A percentile compares a stretch with the other conserved stretches of the same genome.
These are phyloP conservation scores for Leucosticte australis DNA, from an alignment of 2,113 vertebrate species.

Conservation along the genomic window DNA sequence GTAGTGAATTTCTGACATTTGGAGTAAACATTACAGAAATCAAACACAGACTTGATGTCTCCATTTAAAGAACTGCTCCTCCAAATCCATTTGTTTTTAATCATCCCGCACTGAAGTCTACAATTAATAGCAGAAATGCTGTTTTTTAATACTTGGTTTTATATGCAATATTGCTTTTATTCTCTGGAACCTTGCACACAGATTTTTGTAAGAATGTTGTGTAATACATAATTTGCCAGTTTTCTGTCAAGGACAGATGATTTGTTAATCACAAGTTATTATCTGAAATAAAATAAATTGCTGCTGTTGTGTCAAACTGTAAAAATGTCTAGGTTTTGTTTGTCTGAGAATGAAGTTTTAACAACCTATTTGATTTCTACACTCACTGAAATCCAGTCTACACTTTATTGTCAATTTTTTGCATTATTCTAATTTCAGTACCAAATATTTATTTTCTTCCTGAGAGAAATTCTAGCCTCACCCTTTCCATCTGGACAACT, in stretches of 20 bases:
- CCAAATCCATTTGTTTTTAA: slow-evolving; percentile 4
- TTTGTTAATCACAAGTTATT: not conserved
- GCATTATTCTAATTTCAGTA: not conserved
- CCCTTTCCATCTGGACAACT: not conserved
- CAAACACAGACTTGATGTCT: slow-evolving; percentile 8
- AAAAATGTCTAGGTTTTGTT: not conserved
- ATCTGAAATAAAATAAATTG: not conserved
- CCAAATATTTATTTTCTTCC: not conserved
- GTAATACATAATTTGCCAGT: not conserved
- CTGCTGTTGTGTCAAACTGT: not conserved
- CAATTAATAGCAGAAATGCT: not conserved
- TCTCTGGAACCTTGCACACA: not conserved
- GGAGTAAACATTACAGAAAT: not conserved
- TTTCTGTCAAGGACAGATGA: not conserved
- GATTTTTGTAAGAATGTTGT: not conserved
- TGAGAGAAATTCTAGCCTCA: not conserved
- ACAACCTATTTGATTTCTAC: not conserved
- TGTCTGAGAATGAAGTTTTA: not conserved
- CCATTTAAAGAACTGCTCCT: not conserved
- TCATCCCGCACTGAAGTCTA: not conserved
- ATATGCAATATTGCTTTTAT: not conserved
- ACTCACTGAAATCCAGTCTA: not conserved
- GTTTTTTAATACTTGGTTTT: not conserved
- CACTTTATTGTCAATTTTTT: not conserved
- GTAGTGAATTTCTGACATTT: not conserved